Base-by-base conservation (phyloP, 2,113 vertebrate species). In the Heptranchias perlo region DNA sequence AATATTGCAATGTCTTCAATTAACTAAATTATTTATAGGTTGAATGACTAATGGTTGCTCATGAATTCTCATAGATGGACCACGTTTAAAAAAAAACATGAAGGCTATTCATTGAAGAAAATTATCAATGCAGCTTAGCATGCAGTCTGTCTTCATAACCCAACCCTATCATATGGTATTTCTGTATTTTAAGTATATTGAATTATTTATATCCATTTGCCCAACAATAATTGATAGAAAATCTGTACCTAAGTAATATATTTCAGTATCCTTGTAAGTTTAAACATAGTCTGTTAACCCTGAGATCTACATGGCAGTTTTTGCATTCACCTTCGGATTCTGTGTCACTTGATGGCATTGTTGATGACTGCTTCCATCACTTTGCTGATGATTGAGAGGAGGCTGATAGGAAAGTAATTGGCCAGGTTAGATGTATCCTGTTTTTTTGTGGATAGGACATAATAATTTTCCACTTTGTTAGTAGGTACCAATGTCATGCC, bases 151-250 rank as follows among this genome's bases (percentile, higher is more conserved):
- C 44, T 21, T 87, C 23, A 84, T 44, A 44, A 84, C 39, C 47
- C 44, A 44, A 84, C 39, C 47, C 44, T 87, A 25, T 25, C 7
- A 21, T 52, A 47, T 87, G 69, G 35, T 87, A 13, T 47, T 87
- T 52, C 44, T 28, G 47, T 87, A 87, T 21, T 87, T 87, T 52
- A 47, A 87, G 21, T 49, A 47, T 52, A 49, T 49, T 87, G 44
- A 87, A 87, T 87, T 87, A 87, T 87, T 87, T 87, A 87, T 76
- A 35, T 52, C 84, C 47, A 87, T 44, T 87, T 87, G 39, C 39
- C n/a, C 39, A 1, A 87, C 44, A 35, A 87, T 49, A 87, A 87
- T 47, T 87, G 44, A 87, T 87, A 87, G 31, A 73, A 35, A 49
- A 25, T 23, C 49, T 47, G 18, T 21, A 87, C 6, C 47, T 52